Conservation (phyloP, 92 coral and sea anemone genomes). For the Scolanthus callimorphus region DNA sequence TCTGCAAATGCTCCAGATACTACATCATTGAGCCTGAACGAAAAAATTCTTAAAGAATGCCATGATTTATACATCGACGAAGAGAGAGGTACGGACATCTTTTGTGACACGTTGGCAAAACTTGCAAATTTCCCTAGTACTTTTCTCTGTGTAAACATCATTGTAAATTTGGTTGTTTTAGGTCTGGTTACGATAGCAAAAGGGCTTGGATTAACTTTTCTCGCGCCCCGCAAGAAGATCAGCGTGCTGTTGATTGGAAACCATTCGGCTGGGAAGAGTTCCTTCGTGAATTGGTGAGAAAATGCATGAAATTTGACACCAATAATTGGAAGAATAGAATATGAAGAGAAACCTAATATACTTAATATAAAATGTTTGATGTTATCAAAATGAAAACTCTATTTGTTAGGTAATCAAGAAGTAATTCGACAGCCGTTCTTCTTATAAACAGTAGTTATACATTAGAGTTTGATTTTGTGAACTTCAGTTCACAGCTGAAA, state of each 20-base stretch:
- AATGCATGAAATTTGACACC: too few species aligned
- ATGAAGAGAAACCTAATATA: too few species aligned
- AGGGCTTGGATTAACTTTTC: constrained; percentile 73
- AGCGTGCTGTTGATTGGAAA: constrained; percentile 83
- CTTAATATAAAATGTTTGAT: too few species aligned
- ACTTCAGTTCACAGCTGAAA: too few species aligned
- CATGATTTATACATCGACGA: constrained; percentile 89
- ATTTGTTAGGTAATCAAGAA: too few species aligned
- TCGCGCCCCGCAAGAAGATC: constrained; percentile 98
- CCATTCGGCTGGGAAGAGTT: constrained; percentile 98
- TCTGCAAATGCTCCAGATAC: constrained; percentile 95
- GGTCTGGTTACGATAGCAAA: constrained; percentile 90
- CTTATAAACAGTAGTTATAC: too few species aligned
- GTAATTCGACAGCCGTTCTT: too few species aligned
- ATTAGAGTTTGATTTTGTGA: too few species aligned
- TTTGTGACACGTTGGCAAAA: constrained; percentile 30
- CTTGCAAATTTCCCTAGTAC: background rate
- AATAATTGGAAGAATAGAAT: too few species aligned
- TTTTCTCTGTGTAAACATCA: background rate
- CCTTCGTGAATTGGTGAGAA: constrained; percentile 99
- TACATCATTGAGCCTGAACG: constrained; percentile 78
- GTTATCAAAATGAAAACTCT: too few species aligned
- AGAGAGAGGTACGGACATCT: constrained; percentile 66
- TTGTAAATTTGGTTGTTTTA: background rate
- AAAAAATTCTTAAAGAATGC: constrained; percentile 91